Evolutionary conservation across 53 echinoderm and acorn worm genomes (phyloP), one percentile per base, ranked within the genome.

Genomic region (Crossaster papposus): DNA sequence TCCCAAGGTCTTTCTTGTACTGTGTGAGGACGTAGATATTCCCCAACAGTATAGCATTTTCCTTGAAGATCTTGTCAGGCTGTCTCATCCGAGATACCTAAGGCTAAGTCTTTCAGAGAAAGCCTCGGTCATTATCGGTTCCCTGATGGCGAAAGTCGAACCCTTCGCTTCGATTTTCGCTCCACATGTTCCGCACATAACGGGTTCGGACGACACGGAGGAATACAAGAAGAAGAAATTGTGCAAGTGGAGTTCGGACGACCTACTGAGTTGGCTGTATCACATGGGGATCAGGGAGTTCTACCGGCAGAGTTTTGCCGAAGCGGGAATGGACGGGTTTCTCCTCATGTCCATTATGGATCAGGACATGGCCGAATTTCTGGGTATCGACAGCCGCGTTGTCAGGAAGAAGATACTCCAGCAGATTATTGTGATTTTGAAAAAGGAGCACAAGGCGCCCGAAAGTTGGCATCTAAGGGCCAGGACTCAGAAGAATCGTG

Each of bases 401-500:
- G 98, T 96, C 29, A 65, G 98, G 28, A 98, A 93, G 96, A 98
- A 96, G 77, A 91, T 97, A 22, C 90, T 98, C 4, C 96, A 94
- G 76, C 92, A 94, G 79, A 93, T 98, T 29, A 86, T 94, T 14
- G 64, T 87, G n/a, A 96, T 94, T 82, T 80, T 96, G 58, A 93
- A 98, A 88, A 96, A 93, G 89, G 98, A 98, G 51, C 93, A 96
- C 83, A 93, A 96, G 38, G 86, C 92, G 28, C 81, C 85, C 0
- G 93, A 96, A n/a, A 98, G 92, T 73, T 98, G 98, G 98, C 98
- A 98, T 72, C 92, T 98, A n/a, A 83, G 96, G 70, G 90, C 96
- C 23, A 81, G 98, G 68, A 96, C 92, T 14, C 94, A 91, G 68
- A 89, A 93, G 33, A 89, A 91, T 50, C 85, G 92, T 24, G 72